These are phyloP conservation scores for Macaca mulatta DNA, from an alignment of 2,113 vertebrate genomes.

Conservation along the genomic window DNA sequence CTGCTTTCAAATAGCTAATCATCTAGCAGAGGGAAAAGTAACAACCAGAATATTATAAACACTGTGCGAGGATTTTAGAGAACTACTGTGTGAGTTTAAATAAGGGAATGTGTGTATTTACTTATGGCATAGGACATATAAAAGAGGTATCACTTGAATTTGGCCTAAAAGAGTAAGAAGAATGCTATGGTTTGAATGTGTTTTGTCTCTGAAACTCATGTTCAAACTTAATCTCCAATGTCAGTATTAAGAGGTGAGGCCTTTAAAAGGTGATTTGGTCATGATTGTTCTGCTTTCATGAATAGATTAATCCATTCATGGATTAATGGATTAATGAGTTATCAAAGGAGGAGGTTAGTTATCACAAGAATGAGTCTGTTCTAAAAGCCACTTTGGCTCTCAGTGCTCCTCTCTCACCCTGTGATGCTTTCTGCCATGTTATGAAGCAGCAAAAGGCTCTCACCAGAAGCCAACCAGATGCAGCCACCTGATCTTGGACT, in stretches of 20 bases:
- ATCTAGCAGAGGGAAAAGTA: not conserved
- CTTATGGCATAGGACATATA: not conserved
- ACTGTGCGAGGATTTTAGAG: not conserved
- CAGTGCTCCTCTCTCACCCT: not conserved
- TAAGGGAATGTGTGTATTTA: not conserved
- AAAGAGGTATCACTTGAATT: not conserved
- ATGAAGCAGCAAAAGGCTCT: not conserved
- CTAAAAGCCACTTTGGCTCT: not conserved
- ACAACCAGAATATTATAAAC: not conserved
- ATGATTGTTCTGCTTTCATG: not conserved
- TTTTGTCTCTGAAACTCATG: not conserved
- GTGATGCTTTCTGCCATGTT: not conserved
- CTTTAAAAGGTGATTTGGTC: not conserved
- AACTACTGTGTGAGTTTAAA: not conserved
- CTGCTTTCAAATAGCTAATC: conserved; percentile 27
- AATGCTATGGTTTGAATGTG: not conserved
- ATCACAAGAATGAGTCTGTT: not conserved
- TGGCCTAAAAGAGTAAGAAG: not conserved
- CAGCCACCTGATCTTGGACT: not conserved
- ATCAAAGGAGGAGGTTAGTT: not conserved
- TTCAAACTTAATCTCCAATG: not conserved
- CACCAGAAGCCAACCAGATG: not conserved
- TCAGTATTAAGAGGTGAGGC: not conserved
- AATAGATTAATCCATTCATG: not conserved
- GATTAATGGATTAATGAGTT: not conserved